phyloP scores from a whole-genome alignment of 2,797 vertebrate species.

The Ctenosaura bakeri region DNA sequence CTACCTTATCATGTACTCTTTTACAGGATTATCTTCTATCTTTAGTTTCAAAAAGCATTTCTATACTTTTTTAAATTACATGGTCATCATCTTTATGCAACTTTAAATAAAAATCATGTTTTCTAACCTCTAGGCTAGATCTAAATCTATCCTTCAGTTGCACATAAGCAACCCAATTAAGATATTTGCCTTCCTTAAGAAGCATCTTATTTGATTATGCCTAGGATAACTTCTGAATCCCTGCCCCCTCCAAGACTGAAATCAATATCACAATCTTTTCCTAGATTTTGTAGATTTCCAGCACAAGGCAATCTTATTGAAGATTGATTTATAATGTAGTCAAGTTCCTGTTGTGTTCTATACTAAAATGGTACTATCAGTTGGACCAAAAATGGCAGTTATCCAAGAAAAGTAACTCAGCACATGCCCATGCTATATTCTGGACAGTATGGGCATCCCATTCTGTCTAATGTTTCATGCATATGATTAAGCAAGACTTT shows the following conservation, averaged over 20 bases:
- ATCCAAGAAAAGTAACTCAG: constrained; percentile 8
- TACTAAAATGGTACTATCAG: neutral
- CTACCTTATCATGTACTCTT: no score
- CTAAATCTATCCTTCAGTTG: no score
- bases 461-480: neutral
- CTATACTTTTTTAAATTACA: no score
- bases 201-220: neutral
- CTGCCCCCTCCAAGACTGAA: neutral
- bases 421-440: neutral
- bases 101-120: no score
- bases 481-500: constrained; percentile 13
- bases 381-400: neutral
- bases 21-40: no score
- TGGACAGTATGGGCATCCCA: no score
- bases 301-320: neutral
- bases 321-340: neutral
- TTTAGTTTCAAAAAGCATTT: no score
- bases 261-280: neutral
- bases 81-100: no score
- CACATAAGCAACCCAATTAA: no score
- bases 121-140: no score
- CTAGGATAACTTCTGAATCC: neutral
- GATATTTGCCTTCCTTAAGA: no score
- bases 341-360: neutral
- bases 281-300: neutral